Conservation (phyloP, 2,888 invertebrate species). For the Harpalus rubripes region DNA sequence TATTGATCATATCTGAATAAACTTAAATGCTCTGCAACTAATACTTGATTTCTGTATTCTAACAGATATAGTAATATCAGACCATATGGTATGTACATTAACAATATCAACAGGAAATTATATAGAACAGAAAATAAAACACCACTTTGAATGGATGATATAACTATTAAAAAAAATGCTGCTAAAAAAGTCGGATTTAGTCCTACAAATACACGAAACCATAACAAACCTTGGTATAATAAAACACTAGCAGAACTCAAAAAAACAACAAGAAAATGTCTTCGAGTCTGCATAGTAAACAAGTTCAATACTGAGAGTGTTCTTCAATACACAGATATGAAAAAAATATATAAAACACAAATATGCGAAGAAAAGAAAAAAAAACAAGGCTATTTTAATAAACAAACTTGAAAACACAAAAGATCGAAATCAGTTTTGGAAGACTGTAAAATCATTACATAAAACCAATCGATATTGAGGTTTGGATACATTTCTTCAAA, state of each 20-base stretch:
- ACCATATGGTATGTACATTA: not conserved
- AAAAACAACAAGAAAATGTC: conserved; percentile 1
- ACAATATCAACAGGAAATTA: not conserved
- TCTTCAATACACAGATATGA: not conserved
- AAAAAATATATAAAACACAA: conserved; percentile 1
- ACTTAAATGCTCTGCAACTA: not conserved
- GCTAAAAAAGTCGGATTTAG: not conserved
- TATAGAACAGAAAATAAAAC: not conserved
- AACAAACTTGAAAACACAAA: not conserved
- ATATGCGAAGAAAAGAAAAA: not conserved
- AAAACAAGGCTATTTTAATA: not conserved
- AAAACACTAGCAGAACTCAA: not conserved
- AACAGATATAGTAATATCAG: not conserved
- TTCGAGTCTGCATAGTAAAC: not conserved
- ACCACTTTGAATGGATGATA: not conserved
- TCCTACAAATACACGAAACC: not conserved
- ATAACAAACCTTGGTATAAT: not conserved
- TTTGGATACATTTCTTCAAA: not conserved
- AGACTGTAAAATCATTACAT: not conserved
- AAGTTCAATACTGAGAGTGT: not conserved
- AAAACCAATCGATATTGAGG: not conserved
- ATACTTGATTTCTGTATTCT: not conserved
- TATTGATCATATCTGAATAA: not conserved
- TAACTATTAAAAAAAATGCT: not conserved
- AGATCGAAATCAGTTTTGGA: conserved; percentile 16